These are phyloP conservation scores for Plemyria rubiginata DNA, from an alignment of 2,888 invertebrate species.

Conservation along the genomic window DNA sequence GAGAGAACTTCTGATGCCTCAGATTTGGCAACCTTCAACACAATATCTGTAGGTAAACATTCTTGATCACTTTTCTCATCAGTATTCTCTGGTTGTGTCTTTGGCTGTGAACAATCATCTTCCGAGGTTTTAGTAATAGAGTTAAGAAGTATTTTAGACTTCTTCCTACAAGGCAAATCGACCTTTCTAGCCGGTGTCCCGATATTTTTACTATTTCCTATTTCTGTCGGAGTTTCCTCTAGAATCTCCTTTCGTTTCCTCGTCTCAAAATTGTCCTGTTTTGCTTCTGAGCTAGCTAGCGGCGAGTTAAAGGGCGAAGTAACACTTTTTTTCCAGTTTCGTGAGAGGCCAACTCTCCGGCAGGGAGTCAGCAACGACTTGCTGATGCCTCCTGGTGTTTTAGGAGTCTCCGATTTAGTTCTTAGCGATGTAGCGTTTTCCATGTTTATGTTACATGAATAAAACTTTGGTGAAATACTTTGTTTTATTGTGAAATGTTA, in stretches of 20 bases:
- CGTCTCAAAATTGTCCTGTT: constrained; percentile 46
- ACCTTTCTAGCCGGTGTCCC: constrained; percentile 59
- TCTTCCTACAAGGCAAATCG: constrained; percentile 59
- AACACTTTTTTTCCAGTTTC: constrained; percentile 70
- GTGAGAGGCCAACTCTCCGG: constrained; percentile 80
- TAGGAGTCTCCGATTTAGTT: constrained; percentile 64
- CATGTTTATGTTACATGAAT: constrained; percentile 47
- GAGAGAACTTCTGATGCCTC: not conserved
- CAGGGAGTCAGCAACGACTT: constrained; percentile 82
- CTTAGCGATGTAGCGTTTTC: constrained; percentile 61
- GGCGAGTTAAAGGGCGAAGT: constrained; percentile 76
- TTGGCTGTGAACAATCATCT: constrained; percentile 13
- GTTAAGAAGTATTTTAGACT: constrained; percentile 57
- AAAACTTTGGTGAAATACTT: not conserved
- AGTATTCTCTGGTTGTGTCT: not conserved
- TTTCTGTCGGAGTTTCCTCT: constrained; percentile 42
- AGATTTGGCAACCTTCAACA: not conserved
- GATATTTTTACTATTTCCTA: constrained; percentile 26
- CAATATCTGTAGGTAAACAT: constrained; percentile 6
- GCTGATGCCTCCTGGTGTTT: constrained; percentile 80
- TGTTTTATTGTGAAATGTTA: too few relatives aligned
- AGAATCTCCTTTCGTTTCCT: constrained; percentile 59
- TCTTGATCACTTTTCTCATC: constrained; percentile 38
- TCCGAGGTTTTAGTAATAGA: constrained; percentile 36
- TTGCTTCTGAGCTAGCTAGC: constrained; percentile 46